A percentile compares a stretch with the other conserved stretches of the same genome.
phyloP scores from a whole-genome alignment of 2,888 invertebrate species.

The Athripsodes cinereus region DNA sequence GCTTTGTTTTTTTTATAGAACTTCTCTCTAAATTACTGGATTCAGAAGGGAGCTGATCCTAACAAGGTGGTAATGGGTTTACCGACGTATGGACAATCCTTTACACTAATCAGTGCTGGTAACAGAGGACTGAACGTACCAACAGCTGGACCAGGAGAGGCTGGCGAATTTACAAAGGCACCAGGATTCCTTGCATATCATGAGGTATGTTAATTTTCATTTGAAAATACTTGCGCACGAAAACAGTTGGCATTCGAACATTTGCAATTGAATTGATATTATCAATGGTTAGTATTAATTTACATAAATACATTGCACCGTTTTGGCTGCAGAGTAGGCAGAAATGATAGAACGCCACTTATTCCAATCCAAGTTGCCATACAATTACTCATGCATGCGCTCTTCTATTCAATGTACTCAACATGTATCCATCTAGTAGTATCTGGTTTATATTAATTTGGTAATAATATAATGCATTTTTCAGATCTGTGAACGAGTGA shows the following conservation, averaged over 20 bases:
- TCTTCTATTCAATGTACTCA: too few relatives aligned
- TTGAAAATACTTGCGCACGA: too few relatives aligned
- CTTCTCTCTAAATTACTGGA: slow-evolving; percentile 67
- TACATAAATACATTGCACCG: too few relatives aligned
- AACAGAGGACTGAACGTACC: slow-evolving; percentile 52
- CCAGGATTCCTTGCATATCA: slow-evolving; percentile 73
- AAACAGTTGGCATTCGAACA: too few relatives aligned
- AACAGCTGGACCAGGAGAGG: slow-evolving; percentile 60
- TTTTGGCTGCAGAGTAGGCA: too few relatives aligned
- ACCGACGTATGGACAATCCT: slow-evolving; percentile 73
- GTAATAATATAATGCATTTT: too few relatives aligned
- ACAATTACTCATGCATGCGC: too few relatives aligned
- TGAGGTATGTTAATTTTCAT: too few relatives aligned
- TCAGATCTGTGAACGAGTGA: slow-evolving; percentile 54
- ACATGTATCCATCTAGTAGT: too few relatives aligned
- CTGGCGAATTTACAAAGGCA: slow-evolving; percentile 62
- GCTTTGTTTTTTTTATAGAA: slow-evolving; percentile 43
- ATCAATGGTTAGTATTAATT: too few relatives aligned
- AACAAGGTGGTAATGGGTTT: slow-evolving; percentile 67
- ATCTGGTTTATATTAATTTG: not conserved
- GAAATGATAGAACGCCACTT: not conserved
- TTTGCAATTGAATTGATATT: too few relatives aligned
- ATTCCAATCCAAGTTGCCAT: too few relatives aligned
- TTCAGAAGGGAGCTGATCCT: slow-evolving; percentile 56
- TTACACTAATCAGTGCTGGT: slow-evolving; percentile 52